Percentiles rank a stretch among this genome's conserved stretches.
Evolutionary conservation across 53 echinoderm and acorn worm species (phyloP).

Genomic region (Astropecten irregularis): DNA sequence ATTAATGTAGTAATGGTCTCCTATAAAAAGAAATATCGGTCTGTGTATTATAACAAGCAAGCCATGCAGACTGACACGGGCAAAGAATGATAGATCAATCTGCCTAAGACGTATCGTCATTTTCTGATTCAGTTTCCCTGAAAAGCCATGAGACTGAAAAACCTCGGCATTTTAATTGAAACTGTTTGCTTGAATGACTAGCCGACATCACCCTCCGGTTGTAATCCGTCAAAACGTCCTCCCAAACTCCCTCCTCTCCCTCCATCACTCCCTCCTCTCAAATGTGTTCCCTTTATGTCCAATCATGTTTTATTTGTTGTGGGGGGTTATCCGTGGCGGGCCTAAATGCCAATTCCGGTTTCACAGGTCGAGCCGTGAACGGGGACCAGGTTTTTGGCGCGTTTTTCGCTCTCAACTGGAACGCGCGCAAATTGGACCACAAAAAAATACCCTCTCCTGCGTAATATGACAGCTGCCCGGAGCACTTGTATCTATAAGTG

Average conservation of each 20-base stretch:
- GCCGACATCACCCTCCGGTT: not conserved
- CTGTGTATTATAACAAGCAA: too few relatives aligned
- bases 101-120: too few relatives aligned
- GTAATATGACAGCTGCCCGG: constrained; percentile 10
- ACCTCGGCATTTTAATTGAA: constrained; percentile 26
- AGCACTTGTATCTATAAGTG: not conserved
- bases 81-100: too few relatives aligned
- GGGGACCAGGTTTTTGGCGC: constrained; percentile 24
- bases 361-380: constrained; percentile 21
- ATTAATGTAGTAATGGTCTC: too few relatives aligned
- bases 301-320: constrained; percentile 44
- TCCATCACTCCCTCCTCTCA: not conserved
- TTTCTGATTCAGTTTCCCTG: too few relatives aligned
- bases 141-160: too few relatives aligned
- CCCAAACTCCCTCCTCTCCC: not conserved
- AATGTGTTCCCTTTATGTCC: not conserved
- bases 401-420: constrained; percentile 29
- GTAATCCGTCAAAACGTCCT: not conserved
- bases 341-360: constrained; percentile 44
- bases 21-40: too few relatives aligned
- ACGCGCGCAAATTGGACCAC: constrained; percentile 42
- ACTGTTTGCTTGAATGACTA: constrained; percentile 20
- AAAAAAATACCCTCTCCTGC: too few relatives aligned
- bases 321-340: not conserved
- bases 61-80: too few relatives aligned